A percentile compares a stretch with the other conserved stretches of the same genome.
Evolutionary conservation across 1,140 invertebrate species (phyloP).

Genomic region (Heliconius himera): DNA sequence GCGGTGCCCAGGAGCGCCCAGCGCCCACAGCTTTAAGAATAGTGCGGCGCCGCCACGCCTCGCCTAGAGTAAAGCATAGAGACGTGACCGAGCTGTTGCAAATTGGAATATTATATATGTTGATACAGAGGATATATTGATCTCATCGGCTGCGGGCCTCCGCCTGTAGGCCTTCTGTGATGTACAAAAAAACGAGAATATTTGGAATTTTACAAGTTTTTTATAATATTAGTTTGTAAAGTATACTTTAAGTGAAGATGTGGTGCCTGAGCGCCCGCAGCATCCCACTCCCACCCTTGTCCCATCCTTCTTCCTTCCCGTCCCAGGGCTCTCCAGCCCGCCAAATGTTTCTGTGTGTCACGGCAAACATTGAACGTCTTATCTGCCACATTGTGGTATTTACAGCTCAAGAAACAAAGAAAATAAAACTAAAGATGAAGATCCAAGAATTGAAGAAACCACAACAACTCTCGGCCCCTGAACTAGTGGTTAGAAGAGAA

Average conservation of each 20-base stretch:
- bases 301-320: conserved; percentile 63
- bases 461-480: background rate
- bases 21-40: conserved; percentile 68
- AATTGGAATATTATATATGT: conserved; percentile 75
- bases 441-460: background rate
- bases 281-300: conserved; percentile 54
- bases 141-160: conserved; percentile 72
- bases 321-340: conserved; percentile 73
- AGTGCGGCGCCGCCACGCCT: conserved; percentile 49
- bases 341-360: conserved; percentile 66
- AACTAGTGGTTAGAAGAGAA: background rate
- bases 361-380: conserved; percentile 40
- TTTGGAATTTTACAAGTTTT: conserved; percentile 80
- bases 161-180: conserved; percentile 72
- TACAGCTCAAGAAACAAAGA: conserved; percentile 25
- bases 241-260: conserved; percentile 78
- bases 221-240: conserved; percentile 80
- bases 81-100: conserved; percentile 62
- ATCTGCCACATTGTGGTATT: conserved; percentile 43
- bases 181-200: conserved; percentile 78
- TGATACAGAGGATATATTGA: conserved; percentile 73
- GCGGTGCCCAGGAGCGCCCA: conserved; percentile 47
- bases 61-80: conserved; percentile 66
- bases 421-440: conserved; percentile 24
- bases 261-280: conserved; percentile 63